Evolutionary conservation across 2,797 vertebrate genomes (phyloP), one percentile per base, ranked within the genome.

Genomic region (Erpetoichthys calabaricus): DNA sequence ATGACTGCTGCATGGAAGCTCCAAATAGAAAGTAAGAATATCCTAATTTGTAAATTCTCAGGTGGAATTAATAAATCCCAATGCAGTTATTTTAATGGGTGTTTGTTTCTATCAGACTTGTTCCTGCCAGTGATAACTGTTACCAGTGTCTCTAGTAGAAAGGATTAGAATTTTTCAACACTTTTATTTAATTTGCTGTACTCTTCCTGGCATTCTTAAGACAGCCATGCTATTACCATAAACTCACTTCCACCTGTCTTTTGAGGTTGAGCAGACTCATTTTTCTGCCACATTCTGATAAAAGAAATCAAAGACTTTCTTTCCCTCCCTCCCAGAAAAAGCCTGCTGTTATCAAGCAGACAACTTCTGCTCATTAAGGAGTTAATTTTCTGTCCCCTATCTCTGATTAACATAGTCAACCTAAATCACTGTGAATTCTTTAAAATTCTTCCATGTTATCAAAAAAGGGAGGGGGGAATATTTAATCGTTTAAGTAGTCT

Each of bases 401-500:
- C 73, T 76, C 67, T 71, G 73, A 76, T 80, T 80, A 78, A 70
- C 67, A 72, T 68, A 79, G 76, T 70, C 69, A 76, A 80, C 79
- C 64, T 83, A 87, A 84, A 80, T 76, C 78, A 81, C 71, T 81
- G 80, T 77, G 77, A 80, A 85, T 87, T 83, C 81, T 85, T 85
- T 76, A 85, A 78, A 81, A 77, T 78, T 79, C 70, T 72, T 65
- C 68, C 66, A 72, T 63, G 62, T 84, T 88, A 82, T 88, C 81
- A 80, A 74, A 77, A 6, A 56, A 60, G 58, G 57, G 57, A 63
- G 66, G 73, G 77, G 70, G 75, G 81, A 84, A 79, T 84, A 80
- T 80, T 88, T 89, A 88, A 86, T 88, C 76, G 74, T 82, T 71
- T 76, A 75, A 85, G 86, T 83, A 66, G 70, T 76, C 82, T 85